Percentiles rank a stretch among this genome's conserved stretches.
phyloP scores from a whole-genome alignment of 2,797 vertebrate species.

The Pelochelys cantorii region DNA sequence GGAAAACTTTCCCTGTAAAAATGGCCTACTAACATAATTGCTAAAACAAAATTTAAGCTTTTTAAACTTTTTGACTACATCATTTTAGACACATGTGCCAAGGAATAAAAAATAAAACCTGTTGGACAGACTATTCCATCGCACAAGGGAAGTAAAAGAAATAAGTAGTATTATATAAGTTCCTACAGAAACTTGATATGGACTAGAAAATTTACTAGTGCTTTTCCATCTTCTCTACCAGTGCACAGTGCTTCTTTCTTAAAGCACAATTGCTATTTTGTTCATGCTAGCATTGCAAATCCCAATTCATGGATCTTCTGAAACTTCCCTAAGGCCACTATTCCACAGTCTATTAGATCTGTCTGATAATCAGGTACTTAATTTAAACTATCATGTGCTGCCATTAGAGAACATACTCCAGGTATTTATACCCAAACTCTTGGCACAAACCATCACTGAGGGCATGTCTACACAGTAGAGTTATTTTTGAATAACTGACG shows the following conservation, averaged over 20 bases:
- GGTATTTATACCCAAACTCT: not conserved
- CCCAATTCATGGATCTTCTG: not conserved
- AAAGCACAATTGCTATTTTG: not conserved
- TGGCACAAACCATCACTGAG: not conserved
- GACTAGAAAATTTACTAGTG: not conserved
- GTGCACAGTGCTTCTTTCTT: not conserved
- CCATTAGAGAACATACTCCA: not conserved
- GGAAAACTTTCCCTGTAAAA: not conserved
- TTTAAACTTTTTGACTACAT: not conserved
- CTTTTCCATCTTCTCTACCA: not conserved
- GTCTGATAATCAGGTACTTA: not conserved
- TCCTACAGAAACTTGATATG: accelerated
- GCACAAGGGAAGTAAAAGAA: not conserved
- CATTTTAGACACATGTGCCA: not conserved
- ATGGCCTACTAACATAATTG: not conserved
- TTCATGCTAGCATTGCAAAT: not conserved
- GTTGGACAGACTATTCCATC: not conserved
- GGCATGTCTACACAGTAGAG: no score
- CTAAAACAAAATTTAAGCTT: not conserved
- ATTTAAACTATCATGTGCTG: not conserved
- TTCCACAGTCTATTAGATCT: not conserved
- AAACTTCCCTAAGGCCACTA: not conserved
- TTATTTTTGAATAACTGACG: no score
- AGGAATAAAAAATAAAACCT: not conserved
- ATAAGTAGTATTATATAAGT: accelerated